phyloP scores from a whole-genome alignment of 2,888 invertebrate species.

The Agelastica alni region DNA sequence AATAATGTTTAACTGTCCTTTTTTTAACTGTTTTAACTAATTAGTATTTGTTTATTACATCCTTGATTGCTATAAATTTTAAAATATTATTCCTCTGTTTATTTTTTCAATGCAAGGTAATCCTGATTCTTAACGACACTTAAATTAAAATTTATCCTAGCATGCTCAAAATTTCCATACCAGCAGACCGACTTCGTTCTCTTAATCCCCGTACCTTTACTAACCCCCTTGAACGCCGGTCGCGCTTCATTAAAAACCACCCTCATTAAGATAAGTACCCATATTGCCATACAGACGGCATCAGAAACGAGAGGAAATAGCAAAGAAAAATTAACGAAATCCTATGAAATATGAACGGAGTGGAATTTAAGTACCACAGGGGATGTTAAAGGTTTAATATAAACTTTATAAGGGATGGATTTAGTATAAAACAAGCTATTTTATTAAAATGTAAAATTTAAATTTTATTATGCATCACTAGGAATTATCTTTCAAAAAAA shows the following conservation, averaged over 20 bases:
- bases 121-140: conserved; percentile 3
- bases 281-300: conserved; percentile 35
- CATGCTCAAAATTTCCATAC: neutral
- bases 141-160: conserved; percentile 7
- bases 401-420: neutral
- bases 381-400: neutral
- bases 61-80: no score
- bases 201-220: conserved; percentile 1
- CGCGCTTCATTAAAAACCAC: conserved; percentile 43
- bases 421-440: no score
- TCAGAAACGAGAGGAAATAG: conserved; percentile 29
- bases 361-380: conserved; percentile 1
- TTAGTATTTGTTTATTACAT: no score
- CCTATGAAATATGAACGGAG: conserved; percentile 29
- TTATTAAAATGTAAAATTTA: no score
- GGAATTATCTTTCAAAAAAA: no score
- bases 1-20: no score
- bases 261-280: conserved; percentile 45
- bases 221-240: conserved; percentile 4
- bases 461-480: no score
- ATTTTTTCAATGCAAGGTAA: no score
- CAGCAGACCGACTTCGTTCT: neutral
- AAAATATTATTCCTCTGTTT: no score
- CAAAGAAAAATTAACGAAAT: conserved; percentile 36
- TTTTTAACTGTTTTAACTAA: no score